phyloP scores from a whole-genome alignment of 2,797 vertebrate species.

The Buphagus erythrorhynchus region DNA sequence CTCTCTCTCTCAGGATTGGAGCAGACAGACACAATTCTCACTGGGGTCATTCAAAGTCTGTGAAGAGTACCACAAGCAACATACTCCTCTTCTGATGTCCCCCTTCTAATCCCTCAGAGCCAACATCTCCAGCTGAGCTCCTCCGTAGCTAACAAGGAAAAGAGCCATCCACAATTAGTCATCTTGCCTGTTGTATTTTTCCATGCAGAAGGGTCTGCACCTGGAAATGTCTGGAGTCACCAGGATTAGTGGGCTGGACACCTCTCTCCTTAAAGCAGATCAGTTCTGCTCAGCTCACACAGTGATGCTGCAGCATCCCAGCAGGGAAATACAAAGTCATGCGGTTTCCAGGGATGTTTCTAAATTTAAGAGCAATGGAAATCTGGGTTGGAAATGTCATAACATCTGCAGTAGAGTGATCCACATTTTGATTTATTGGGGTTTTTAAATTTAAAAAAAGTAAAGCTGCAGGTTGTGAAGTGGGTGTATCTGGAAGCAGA shows the following conservation, averaged over 20 bases:
- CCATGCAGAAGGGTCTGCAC: neutral
- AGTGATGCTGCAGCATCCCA: neutral
- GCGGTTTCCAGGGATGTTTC: neutral
- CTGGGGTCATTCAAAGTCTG: neutral
- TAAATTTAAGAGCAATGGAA: neutral
- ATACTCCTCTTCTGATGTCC: neutral
- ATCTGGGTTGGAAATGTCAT: neutral
- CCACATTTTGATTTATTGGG: neutral
- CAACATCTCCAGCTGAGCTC: neutral
- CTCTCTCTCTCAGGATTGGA: too few relatives aligned
- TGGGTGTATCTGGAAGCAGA: neutral
- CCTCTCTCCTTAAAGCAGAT: neutral
- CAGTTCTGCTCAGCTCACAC: neutral
- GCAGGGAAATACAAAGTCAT: neutral
- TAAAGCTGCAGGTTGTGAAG: neutral
- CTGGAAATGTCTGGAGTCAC: neutral
- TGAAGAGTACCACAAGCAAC: neutral
- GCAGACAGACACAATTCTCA: accelerated
- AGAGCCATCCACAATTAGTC: neutral
- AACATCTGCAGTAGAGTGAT: neutral
- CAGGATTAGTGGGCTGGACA: neutral
- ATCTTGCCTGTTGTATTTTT: neutral
- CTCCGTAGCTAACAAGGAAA: neutral
- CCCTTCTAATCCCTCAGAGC: neutral
- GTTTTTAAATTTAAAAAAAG: neutral